Conservation (phyloP, 2,113 vertebrate genomes). For the Chaetorhynchus papuensis region DNA sequence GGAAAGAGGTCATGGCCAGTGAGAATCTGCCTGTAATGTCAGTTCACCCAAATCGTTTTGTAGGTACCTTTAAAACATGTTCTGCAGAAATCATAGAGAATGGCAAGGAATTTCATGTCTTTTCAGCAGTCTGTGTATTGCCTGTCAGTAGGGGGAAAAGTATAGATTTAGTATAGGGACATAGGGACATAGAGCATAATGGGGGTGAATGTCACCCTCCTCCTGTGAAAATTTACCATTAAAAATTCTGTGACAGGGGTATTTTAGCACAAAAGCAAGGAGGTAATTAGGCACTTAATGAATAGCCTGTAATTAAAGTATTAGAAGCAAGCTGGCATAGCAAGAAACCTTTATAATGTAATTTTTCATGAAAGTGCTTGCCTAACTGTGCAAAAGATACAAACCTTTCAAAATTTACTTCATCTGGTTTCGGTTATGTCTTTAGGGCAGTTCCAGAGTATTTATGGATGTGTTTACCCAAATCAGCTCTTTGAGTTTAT, state of each 20-base stretch:
- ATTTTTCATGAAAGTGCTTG: neutral
- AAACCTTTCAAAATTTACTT: neutral
- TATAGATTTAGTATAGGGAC: neutral
- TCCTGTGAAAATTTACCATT: neutral
- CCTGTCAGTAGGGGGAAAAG: neutral
- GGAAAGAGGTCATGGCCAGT: neutral
- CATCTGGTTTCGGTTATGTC: neutral
- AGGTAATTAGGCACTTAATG: neutral
- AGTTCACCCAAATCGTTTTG: neutral
- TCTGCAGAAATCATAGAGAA: neutral
- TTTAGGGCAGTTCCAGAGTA: neutral
- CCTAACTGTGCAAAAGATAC: neutral
- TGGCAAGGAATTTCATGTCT: neutral
- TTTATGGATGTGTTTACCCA: neutral
- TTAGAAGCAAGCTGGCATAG: neutral
- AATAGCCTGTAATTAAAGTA: neutral
- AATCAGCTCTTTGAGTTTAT: neutral
- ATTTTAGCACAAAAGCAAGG: neutral
- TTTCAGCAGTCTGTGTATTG: neutral
- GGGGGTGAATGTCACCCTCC: neutral
- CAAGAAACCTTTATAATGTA: neutral
- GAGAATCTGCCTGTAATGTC: neutral
- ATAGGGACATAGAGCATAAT: neutral
- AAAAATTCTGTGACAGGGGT: neutral
- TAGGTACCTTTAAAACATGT: neutral